These are phyloP conservation scores for Prinia subflava DNA, from an alignment of 2,113 vertebrate genomes.

Conservation along the genomic window DNA sequence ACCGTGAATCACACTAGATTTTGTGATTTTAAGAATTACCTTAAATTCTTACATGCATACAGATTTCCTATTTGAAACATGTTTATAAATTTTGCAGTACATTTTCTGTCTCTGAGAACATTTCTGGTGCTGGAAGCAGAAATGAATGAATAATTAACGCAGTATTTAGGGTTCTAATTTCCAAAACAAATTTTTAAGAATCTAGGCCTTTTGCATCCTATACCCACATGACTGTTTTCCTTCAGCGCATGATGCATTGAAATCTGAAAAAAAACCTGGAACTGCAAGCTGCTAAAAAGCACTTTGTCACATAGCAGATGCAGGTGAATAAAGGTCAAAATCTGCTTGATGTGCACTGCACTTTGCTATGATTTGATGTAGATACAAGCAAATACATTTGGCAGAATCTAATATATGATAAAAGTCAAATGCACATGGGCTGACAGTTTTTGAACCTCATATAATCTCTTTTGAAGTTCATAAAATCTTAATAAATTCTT, in stretches of 20 bases:
- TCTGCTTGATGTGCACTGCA: neutral
- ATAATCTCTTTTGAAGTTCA: neutral
- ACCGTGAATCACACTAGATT: neutral
- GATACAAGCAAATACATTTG: neutral
- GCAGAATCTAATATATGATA: neutral
- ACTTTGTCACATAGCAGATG: neutral
- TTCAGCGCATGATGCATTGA: neutral
- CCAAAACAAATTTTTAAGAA: neutral
- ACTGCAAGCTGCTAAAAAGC: neutral
- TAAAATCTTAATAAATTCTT: neutral
- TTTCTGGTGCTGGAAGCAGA: neutral
- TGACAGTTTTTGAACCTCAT: neutral
- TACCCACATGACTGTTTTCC: neutral
- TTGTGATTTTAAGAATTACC: neutral
- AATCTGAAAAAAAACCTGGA: neutral
- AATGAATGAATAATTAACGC: neutral
- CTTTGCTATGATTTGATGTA: neutral
- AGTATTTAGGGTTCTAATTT: neutral
- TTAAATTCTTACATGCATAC: rapidly evolving
- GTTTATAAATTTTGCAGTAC: neutral
- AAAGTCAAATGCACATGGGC: neutral
- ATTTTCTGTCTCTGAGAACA: neutral
- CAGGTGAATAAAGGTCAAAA: neutral
- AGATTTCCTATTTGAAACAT: neutral
- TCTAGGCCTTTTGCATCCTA: neutral